Base-by-base conservation (phyloP, 2,797 vertebrate genomes). In the Rhinella marina region DNA sequence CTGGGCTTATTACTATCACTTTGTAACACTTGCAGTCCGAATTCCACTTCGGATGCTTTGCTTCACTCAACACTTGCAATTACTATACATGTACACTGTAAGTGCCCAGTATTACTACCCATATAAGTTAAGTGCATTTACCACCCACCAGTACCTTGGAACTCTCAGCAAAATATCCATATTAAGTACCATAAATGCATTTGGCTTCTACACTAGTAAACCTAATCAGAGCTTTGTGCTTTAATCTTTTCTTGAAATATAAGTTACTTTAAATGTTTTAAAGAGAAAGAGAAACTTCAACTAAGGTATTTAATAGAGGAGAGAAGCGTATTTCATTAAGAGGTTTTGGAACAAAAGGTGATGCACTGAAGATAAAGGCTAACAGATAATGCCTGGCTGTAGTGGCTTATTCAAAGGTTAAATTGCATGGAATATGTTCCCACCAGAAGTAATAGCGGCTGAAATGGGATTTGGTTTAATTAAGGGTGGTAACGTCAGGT, bases 321-420 rank as follows among this genome's bases (percentile, higher is more conserved):
- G 14, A 70, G 62, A 48, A 82, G 27, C 41, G 70, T 82, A 68
- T 82, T 25, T 82, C 64, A 82, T 82, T 10, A 19, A 54, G 61
- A 82, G n/a, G 62, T 82, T 82, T 66, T 50, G 29, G 81, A 82
- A 82, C 81, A 70, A 82, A 82, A 82, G 81, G 81, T 82, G 62
- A 82, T 27, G 64, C n/a, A 27, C n/a, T 82, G 81, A 82, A 68
- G 62, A 82, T 82, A 68, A 25, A 82, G 81, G 81, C 48, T 70
- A 64, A 66, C 81, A 70, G 62, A 50, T 82, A 70, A 81, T 70
- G 64, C 23, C 81, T 64, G 41, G 50, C 21, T 82, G 21, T 66
- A 52, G 25, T 8, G 27, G 81, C 64, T 29, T 70, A 70, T 70
- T 68, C 62, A 82, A 82, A 82, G 62, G 81, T n/a, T 68, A 82